Evolutionary conservation across 92 coral and sea anemone species (phyloP).

Genomic region (Palythoa grandis): DNA sequence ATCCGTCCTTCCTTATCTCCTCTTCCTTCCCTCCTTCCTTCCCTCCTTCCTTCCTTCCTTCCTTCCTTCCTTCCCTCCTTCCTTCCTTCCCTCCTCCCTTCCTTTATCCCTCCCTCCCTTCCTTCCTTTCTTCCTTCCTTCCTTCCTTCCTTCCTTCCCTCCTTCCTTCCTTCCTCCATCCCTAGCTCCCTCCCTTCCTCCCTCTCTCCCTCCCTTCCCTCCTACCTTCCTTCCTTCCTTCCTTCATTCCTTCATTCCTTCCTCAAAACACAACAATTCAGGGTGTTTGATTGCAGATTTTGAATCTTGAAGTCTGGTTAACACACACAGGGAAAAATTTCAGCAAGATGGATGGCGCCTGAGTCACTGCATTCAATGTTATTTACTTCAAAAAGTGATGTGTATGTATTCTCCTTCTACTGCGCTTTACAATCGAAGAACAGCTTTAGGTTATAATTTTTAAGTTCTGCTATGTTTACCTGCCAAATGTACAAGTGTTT

Average conservation of each 20-base stretch:
- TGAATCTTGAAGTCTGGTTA: neutral
- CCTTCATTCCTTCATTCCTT: neutral
- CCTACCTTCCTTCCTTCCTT: too few relatives aligned
- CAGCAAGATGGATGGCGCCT: slow-evolving; percentile 77
- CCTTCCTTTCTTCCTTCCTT: neutral
- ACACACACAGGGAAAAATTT: slow-evolving; percentile 51
- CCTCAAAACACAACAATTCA: neutral
- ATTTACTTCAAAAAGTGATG: slow-evolving; percentile 72
- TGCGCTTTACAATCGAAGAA: neutral
- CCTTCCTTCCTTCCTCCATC: neutral
- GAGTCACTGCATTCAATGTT: slow-evolving; percentile 63
- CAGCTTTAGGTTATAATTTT: neutral
- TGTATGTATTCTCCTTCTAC: slow-evolving; percentile 52
- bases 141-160: neutral
- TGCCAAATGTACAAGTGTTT: neutral
- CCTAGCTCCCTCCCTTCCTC: too few relatives aligned
- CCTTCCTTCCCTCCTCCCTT: neutral
- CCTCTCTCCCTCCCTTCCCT: neutral
- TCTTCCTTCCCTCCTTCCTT: neutral
- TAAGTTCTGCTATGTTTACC: neutral
- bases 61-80: neutral
- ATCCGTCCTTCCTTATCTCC: neutral
- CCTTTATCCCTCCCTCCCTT: neutral
- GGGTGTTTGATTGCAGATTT: neutral
- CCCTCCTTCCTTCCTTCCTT: neutral